These are phyloP conservation scores for Notolepis coatsorum DNA, from an alignment of 2,797 vertebrate species.

Conservation along the genomic window DNA sequence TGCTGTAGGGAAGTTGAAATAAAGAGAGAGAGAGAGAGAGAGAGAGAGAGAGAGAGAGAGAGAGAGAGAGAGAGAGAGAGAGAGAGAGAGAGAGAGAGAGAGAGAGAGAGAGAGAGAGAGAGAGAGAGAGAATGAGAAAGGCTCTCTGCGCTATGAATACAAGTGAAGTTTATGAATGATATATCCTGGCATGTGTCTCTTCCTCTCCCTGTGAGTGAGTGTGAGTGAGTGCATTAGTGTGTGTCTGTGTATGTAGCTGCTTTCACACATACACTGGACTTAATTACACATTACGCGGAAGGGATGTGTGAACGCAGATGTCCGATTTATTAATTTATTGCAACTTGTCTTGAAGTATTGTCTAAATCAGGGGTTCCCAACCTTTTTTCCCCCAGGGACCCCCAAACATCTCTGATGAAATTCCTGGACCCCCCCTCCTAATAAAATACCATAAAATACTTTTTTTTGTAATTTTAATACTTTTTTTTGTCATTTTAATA, in stretches of 20 bases:
- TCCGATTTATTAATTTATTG: no score
- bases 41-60: not conserved
- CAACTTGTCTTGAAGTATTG: no score
- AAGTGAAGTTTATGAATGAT: not conserved
- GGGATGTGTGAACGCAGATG: no score
- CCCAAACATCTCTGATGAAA: no score
- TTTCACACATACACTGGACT: no score
- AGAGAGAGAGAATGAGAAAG: constrained; percentile 1
- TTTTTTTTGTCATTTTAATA: no score
- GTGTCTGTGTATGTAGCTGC: constrained; percentile 13
- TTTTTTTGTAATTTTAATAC: no score
- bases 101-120: constrained; percentile 4
- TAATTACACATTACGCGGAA: no score
- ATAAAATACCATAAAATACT: no score
- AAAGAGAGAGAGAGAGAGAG: constrained; percentile 11
- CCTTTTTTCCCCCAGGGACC: no score
- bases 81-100: constrained; percentile 1
- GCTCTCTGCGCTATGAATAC: not conserved
- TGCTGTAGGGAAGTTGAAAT: not conserved
- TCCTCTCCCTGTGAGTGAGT: not conserved
- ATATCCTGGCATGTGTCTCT: not conserved
- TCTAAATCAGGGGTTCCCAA: no score
- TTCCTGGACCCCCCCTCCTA: no score
- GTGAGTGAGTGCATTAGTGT: constrained; percentile 26
- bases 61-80: constrained; percentile 4